These are phyloP conservation scores for Acanthacorydalis orientalis DNA, from an alignment of 2,888 invertebrate species.

Conservation along the genomic window DNA sequence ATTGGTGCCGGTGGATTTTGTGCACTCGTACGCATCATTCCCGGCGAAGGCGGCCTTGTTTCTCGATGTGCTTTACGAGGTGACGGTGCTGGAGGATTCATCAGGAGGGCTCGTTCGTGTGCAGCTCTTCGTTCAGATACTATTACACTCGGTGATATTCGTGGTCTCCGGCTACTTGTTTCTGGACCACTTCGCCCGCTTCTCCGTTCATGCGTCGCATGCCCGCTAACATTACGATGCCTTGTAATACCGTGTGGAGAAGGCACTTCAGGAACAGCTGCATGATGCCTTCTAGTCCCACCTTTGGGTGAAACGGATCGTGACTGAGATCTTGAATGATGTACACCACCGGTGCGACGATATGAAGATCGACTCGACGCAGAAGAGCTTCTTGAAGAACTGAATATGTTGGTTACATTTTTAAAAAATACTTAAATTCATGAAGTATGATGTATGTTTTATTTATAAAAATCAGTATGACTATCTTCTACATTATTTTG, in stretches of 20 bases:
- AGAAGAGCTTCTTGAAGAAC: conserved; percentile 23
- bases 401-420: conserved; percentile 7
- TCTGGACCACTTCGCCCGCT: background rate
- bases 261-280: conserved; percentile 5
- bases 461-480: too few relatives aligned
- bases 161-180: conserved; percentile 18
- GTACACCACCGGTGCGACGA: conserved; percentile 11
- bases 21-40: conserved; percentile 33
- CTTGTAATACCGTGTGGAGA: conserved; percentile 21
- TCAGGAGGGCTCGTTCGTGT: conserved; percentile 47
- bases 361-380: conserved; percentile 23
- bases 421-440: too few relatives aligned
- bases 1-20: conserved; percentile 40
- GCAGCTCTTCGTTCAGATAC: conserved; percentile 45
- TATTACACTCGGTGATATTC: conserved; percentile 44
- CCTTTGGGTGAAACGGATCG: conserved; percentile 16
- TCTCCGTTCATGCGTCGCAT: conserved; percentile 6
- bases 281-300: conserved; percentile 2
- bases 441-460: too few relatives aligned
- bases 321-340: conserved; percentile 38
- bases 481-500: too few relatives aligned
- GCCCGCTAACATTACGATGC: conserved; percentile 23
- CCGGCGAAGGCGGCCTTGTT: conserved; percentile 22
- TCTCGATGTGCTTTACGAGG: conserved; percentile 30
- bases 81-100: conserved; percentile 59